These are phyloP conservation scores for Meloe dianella DNA, from an alignment of 2,888 invertebrate species.

Conservation along the genomic window DNA sequence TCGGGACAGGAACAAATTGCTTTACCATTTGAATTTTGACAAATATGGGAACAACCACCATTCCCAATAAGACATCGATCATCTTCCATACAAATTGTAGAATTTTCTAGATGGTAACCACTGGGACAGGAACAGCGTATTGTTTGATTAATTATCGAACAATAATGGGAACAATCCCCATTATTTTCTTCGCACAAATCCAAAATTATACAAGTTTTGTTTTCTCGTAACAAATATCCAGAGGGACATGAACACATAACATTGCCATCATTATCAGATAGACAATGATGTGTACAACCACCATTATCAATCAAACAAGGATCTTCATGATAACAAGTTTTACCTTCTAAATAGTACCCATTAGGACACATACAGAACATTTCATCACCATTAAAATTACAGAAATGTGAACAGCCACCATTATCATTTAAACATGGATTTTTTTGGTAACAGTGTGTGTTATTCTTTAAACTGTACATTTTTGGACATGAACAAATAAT, in stretches of 20 bases:
- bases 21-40: constrained; percentile 60
- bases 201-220: constrained; percentile 47
- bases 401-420: constrained; percentile 70
- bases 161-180: constrained; percentile 66
- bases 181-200: constrained; percentile 57
- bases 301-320: constrained; percentile 57
- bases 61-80: constrained; percentile 55
- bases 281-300: constrained; percentile 50
- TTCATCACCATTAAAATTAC: constrained; percentile 59
- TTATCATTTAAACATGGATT: constrained; percentile 66
- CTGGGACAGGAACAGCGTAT: constrained; percentile 45
- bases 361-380: constrained; percentile 61
- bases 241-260: constrained; percentile 61
- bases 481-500: constrained; percentile 64
- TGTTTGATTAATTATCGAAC: constrained; percentile 46
- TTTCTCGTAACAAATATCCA: constrained; percentile 43
- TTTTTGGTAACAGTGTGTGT: constrained; percentile 56
- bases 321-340: constrained; percentile 42
- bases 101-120: constrained; percentile 53
- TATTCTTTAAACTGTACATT: constrained; percentile 58
- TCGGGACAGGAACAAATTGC: constrained; percentile 63
- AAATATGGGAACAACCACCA: constrained; percentile 59
- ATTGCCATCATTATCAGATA: constrained; percentile 38
- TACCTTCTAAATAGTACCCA: constrained; percentile 47
- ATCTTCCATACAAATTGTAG: constrained; percentile 61